Conservation (phyloP, 2,797 vertebrate genomes). For the Sparidentex hasta region DNA sequence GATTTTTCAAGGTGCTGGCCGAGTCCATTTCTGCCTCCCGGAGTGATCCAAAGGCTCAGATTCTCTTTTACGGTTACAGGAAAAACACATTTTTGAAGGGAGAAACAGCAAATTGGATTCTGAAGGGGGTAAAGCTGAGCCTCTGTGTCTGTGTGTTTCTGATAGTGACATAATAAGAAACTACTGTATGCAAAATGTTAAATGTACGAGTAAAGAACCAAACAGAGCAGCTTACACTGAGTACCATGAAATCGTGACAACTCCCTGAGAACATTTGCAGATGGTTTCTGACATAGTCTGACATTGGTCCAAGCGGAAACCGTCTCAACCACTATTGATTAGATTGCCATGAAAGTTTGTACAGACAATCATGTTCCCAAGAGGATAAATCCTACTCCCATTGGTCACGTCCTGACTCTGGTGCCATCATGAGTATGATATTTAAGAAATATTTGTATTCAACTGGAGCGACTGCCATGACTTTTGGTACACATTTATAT, state of each 20-base stretch:
- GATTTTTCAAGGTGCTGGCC: slow-evolving; percentile 4
- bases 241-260: not conserved
- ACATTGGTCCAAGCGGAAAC: no score
- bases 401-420: not conserved
- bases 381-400: not conserved
- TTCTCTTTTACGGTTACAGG: slow-evolving; percentile 37
- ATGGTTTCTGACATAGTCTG: slow-evolving; percentile 4
- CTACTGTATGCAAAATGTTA: not conserved
- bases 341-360: not conserved
- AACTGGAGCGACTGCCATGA: not conserved
- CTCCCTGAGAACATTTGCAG: not conserved
- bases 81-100: slow-evolving; percentile 38
- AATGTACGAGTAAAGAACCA: slow-evolving; percentile 17
- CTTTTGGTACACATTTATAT: not conserved
- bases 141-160: slow-evolving; percentile 29
- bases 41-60: slow-evolving; percentile 12
- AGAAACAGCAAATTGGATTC: slow-evolving; percentile 44
- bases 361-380: not conserved
- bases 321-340: not conserved
- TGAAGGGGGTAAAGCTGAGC: slow-evolving; percentile 28
- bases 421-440: not conserved
- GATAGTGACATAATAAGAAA: slow-evolving; percentile 21
- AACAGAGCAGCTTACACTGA: not conserved
- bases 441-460: not conserved
- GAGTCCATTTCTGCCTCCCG: not conserved